Conservation (phyloP, 2,888 invertebrate genomes). For the Catocala nupta region DNA sequence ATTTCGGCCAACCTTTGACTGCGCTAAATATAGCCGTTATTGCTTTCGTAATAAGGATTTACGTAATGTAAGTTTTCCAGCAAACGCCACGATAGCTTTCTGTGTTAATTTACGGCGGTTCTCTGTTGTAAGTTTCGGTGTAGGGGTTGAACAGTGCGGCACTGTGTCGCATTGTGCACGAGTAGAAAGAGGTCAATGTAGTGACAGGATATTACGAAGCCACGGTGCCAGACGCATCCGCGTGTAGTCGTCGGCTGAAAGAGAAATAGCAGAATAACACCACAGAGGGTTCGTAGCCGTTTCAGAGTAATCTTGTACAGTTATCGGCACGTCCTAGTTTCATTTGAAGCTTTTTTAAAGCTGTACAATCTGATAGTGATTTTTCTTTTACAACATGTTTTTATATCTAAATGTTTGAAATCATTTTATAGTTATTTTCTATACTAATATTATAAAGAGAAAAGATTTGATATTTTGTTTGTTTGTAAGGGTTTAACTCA, state of each 20-base stretch:
- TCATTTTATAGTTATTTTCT: too few species aligned
- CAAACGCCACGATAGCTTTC: conserved; percentile 46
- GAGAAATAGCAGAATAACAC: conserved; percentile 77
- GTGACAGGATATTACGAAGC: conserved; percentile 84
- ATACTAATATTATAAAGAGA: too few species aligned
- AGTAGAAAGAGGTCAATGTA: conserved; percentile 71
- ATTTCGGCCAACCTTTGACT: conserved; percentile 76
- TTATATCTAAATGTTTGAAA: too few species aligned
- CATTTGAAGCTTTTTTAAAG: conserved; percentile 27
- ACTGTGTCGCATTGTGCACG: conserved; percentile 55
- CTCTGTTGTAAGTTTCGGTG: conserved; percentile 42
- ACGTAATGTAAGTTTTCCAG: conserved; percentile 66
- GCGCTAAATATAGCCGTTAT: conserved; percentile 79
- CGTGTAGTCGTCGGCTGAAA: conserved; percentile 74
- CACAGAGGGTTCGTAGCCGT: conserved; percentile 40
- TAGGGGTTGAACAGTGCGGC: conserved; percentile 49
- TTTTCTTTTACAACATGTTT: too few species aligned
- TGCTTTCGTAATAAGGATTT: conserved; percentile 81
- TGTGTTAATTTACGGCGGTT: conserved; percentile 51
- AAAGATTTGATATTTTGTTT: too few species aligned
- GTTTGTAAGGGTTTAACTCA: too few species aligned
- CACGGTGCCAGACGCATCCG: conserved; percentile 78
- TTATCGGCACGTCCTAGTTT: conserved; percentile 39
- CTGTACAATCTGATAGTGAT: conserved; percentile 21
- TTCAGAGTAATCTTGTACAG: conserved; percentile 40